Base-by-base conservation (phyloP, 2,888 invertebrate species). In the Asteroscopus sphinx region DNA sequence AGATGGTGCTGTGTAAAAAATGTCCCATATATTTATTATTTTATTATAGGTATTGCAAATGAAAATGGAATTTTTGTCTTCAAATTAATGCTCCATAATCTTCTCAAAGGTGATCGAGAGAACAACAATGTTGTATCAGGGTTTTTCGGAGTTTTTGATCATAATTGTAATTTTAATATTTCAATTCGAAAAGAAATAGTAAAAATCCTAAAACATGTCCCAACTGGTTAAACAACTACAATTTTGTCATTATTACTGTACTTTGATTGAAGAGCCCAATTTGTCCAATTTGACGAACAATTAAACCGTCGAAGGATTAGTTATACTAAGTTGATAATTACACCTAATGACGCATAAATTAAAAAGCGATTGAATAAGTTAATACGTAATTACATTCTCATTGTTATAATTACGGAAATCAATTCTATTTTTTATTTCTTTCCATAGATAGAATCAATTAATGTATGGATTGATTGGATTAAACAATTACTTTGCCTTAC, bases 221-320 rank as follows among this genome's bases (percentile, higher is more conserved):
- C 8, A 64, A 73, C 52, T 51, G 57, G 53, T 59, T 59, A 57
- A 78, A 77, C 65, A 55, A 73, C 59, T 51, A 46, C 79, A 81
- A 85, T 85, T 85, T 77, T 74, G 76, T 79, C 53, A 82, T 86
- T 85, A 86, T 60, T 65, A 65, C 54, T 47, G 62, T 79, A 67
- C 75, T 77, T 74, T 73, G 55, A 69, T 74, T 73, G 55, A 69
- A 35, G 30, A 46, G 44, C 69, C 69, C 76, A 77, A 81, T 82
- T 82, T 73, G 68, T 65, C 68, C 64, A 60, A 71, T 71, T 69
- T 62, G 28, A 37, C 9, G 25, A 30, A 55, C 47, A 55, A 73
- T 75, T 70, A 70, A 54, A 35, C 67, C 13, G 67, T 73, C 56
- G 63, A 67, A 63, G 67, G 59, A 63, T 70, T 68, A 47, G 17